Percentiles rank a stretch among this genome's conserved stretches.
These are phyloP conservation scores for Augochlorella aurata DNA, from an alignment of 2,888 invertebrate species.

Conservation along the genomic window DNA sequence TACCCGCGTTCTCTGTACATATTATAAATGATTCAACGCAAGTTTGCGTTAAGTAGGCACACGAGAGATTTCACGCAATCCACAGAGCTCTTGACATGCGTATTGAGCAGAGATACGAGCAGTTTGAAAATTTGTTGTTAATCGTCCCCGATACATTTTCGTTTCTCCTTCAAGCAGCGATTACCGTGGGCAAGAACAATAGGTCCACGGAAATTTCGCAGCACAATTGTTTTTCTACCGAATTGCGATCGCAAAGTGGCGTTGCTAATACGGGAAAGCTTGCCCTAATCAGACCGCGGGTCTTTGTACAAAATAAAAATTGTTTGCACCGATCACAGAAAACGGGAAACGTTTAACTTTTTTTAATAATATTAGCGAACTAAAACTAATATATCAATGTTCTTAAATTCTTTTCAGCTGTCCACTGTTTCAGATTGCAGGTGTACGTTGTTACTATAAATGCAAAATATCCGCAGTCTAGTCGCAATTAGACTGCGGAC, in stretches of 20 bases:
- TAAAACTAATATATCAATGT: too few species aligned
- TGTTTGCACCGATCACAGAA: too few species aligned
- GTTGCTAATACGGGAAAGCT: not conserved
- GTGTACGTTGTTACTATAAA: too few species aligned
- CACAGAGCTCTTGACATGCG: conserved; percentile 1
- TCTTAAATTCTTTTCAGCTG: too few species aligned
- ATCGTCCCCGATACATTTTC: not conserved
- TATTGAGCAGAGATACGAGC: not conserved
- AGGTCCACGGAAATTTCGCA: not conserved
- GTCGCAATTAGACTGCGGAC: too few species aligned
- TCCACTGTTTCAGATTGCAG: too few species aligned
- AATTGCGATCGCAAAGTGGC: not conserved
- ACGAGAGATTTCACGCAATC: not conserved
- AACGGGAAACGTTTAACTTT: too few species aligned
- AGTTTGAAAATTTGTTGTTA: not conserved
- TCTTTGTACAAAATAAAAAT: too few species aligned
- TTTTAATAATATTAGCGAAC: too few species aligned
- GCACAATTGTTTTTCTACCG: not conserved
- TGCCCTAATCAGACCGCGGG: not conserved
- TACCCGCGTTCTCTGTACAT: not conserved
- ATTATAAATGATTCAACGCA: not conserved
- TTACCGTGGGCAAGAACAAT: not conserved
- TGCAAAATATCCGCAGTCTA: too few species aligned
- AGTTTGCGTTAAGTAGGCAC: not conserved
- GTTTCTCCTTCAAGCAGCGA: not conserved